These are phyloP conservation scores for Dolichotis patagonum DNA, from an alignment of 2,113 vertebrate species.

Conservation along the genomic window DNA sequence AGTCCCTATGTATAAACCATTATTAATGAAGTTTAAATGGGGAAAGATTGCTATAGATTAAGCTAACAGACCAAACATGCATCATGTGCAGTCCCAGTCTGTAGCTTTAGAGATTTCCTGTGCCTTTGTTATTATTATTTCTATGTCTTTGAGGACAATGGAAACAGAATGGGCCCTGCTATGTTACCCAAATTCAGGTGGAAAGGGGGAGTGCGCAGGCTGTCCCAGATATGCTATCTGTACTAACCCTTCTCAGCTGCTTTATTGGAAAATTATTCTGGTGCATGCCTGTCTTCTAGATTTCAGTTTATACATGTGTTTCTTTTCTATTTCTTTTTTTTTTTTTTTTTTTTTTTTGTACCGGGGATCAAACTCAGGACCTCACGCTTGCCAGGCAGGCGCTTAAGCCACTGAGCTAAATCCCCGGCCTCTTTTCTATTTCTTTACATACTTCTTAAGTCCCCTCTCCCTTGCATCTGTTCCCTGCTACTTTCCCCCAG, in stretches of 20 bases:
- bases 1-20: neutral
- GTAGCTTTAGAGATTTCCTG: neutral
- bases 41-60: neutral
- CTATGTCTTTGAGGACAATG: neutral
- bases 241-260: neutral
- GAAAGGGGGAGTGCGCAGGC: neutral
- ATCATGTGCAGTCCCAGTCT: no score
- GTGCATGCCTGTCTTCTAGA: neutral
- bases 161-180: neutral
- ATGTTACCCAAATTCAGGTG: neutral
- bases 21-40: neutral
- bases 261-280: neutral
- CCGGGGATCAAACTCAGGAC: no score
- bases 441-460: neutral
- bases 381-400: no score
- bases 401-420: no score
- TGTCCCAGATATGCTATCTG: neutral
- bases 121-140: neutral
- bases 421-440: neutral
- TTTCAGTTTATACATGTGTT: neutral
- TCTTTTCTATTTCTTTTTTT: neutral
- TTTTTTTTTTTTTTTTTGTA: no score
- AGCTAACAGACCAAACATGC: neutral
- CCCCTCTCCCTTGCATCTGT: neutral
- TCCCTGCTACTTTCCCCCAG: neutral